Evolutionary conservation across 2,888 invertebrate genomes (phyloP).

Genomic region (Sinhomidia bicolor): DNA sequence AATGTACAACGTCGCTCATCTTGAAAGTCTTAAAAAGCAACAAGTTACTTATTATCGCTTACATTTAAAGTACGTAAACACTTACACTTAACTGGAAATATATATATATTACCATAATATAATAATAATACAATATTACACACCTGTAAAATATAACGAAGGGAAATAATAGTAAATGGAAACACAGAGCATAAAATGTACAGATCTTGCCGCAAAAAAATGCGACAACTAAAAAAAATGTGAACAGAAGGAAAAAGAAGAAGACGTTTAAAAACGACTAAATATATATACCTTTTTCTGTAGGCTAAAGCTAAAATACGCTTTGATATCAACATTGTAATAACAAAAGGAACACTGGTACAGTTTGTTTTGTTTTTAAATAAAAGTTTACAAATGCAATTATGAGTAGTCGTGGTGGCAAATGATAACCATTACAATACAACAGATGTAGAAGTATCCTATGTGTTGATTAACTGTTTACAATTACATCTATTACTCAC

Average conservation of each 20-base stretch:
- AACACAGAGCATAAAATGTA: not conserved
- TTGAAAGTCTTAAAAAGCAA: not conserved
- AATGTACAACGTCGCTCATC: not conserved
- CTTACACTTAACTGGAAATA: not conserved
- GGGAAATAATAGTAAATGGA: not conserved
- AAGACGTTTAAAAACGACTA: slow-evolving; percentile 18
- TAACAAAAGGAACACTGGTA: slow-evolving; percentile 53
- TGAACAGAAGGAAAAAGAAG: slow-evolving; percentile 9
- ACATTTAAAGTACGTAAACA: not conserved
- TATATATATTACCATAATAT: not conserved
- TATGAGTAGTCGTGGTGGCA: not conserved
- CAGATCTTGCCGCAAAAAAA: not conserved
- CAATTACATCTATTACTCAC: slow-evolving; percentile 9
- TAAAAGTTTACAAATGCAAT: slow-evolving; percentile 32
- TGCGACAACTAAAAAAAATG: not conserved
- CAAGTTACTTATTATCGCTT: not conserved
- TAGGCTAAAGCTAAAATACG: slow-evolving; percentile 28
- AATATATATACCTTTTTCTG: not conserved
- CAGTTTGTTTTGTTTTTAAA: slow-evolving; percentile 30
- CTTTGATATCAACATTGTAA: not conserved
- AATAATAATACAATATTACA: not conserved
- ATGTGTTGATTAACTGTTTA: too few species aligned
- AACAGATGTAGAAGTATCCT: too few species aligned
- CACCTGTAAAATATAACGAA: not conserved
- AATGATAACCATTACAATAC: not conserved